phyloP scores from a whole-genome alignment of 64 coral and sea anemone species.

The Montipora capricornis region DNA sequence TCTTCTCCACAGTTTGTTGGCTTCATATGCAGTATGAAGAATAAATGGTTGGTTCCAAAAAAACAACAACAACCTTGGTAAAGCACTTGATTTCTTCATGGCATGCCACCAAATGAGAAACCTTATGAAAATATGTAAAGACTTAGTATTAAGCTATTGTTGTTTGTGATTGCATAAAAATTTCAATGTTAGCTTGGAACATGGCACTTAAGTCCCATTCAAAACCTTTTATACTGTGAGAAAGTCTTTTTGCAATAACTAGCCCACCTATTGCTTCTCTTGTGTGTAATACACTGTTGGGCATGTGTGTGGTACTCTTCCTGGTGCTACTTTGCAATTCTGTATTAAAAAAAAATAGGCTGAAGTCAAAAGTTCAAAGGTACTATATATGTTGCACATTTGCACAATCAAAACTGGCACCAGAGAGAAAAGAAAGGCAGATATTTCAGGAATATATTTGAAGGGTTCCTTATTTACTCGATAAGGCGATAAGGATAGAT shows the following conservation, averaged over 20 bases:
- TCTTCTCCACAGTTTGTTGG: background rate
- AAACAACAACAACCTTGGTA: background rate
- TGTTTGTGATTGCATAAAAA: no score
- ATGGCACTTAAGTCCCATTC: no score
- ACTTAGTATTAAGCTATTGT: no score
- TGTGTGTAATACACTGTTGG: no score
- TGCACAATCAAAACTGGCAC: background rate
- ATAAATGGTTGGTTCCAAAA: background rate
- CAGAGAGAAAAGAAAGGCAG: no score
- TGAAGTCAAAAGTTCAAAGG: background rate
- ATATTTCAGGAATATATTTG: background rate
- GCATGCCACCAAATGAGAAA: background rate
- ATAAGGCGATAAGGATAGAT: no score
- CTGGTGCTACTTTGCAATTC: background rate
- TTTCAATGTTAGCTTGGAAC: no score
- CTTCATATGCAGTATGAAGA: background rate
- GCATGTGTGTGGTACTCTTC: background rate
- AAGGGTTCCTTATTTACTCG: no score
- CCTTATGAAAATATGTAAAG: background rate
- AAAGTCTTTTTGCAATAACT: no score
- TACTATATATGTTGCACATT: background rate
- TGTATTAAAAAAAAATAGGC: background rate
- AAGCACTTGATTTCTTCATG: background rate
- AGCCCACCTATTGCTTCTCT: no score
- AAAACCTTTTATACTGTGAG: no score